Percentiles rank a stretch among this genome's conserved stretches.
phyloP scores from a whole-genome alignment of 2,888 invertebrate species.

The Oscheius sp. region DNA sequence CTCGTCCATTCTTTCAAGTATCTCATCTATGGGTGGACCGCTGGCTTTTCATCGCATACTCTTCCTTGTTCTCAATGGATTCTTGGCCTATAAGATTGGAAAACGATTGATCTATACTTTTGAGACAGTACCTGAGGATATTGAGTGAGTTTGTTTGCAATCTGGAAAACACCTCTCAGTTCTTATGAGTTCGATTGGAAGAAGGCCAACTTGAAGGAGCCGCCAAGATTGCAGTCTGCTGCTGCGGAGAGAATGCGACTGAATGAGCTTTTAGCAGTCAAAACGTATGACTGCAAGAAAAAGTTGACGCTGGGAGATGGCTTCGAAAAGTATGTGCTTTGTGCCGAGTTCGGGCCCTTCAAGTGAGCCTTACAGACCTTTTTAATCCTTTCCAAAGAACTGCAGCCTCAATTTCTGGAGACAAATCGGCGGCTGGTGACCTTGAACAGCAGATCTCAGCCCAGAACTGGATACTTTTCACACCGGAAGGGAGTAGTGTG shows the following conservation, averaged over 20 bases:
- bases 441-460: conserved; percentile 26
- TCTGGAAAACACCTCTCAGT: background rate
- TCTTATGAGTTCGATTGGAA: conserved; percentile 11
- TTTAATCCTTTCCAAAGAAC: background rate
- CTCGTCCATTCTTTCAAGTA: conserved; percentile 15
- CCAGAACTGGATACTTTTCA: conserved; percentile 32
- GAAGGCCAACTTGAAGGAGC: conserved; percentile 19
- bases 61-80: conserved; percentile 13
- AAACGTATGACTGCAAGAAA: conserved; percentile 30
- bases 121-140: background rate
- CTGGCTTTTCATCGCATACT: conserved; percentile 13
- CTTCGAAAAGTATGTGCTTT: conserved; percentile 24
- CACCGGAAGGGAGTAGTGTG: conserved; percentile 30
- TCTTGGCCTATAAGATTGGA: conserved; percentile 13
- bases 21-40: conserved; percentile 5
- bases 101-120: background rate
- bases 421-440: conserved; percentile 25
- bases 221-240: conserved; percentile 13
- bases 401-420: conserved; percentile 34
- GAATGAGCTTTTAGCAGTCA: conserved; percentile 36
- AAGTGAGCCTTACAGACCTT: conserved; percentile 8
- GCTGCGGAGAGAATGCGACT: conserved; percentile 32
- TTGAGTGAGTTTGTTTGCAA: background rate
- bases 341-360: conserved; percentile 26
- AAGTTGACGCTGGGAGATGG: conserved; percentile 18